These are phyloP conservation scores for Phrynocephalus forsythii DNA, from an alignment of 2,797 vertebrate genomes.

Conservation along the genomic window DNA sequence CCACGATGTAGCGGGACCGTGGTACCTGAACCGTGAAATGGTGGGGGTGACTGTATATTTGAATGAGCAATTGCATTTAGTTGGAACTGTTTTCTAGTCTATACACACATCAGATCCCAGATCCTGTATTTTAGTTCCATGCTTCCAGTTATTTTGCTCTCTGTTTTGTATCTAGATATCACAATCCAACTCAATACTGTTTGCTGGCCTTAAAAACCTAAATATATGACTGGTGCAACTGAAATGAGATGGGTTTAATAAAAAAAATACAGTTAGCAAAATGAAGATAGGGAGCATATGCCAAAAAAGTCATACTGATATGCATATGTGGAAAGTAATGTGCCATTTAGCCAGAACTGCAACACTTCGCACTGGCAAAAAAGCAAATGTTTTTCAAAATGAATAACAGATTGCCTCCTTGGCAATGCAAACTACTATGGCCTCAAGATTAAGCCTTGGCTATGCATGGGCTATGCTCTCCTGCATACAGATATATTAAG, in stretches of 20 bases:
- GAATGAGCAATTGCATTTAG: background rate
- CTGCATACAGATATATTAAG: background rate
- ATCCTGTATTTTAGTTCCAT: background rate
- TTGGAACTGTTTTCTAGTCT: background rate
- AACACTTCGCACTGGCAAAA: background rate
- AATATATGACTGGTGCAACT: background rate
- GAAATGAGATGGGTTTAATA: background rate
- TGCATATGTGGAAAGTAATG: background rate
- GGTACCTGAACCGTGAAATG: too few species aligned
- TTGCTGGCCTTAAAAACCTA: background rate
- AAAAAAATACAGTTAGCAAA: background rate
- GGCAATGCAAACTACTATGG: background rate
- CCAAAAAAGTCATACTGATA: background rate
- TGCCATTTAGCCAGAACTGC: background rate
- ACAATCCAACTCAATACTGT: background rate
- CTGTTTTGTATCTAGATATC: background rate
- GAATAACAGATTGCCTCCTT: slow-evolving; percentile 28
- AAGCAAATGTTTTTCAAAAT: background rate
- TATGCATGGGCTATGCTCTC: background rate
- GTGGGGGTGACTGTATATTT: too few species aligned
- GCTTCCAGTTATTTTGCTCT: background rate
- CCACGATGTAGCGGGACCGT: too few species aligned
- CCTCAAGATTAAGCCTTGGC: background rate
- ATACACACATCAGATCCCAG: background rate
- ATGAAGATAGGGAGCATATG: background rate